These are phyloP conservation scores for Platalea minor DNA, from an alignment of 2,797 vertebrate species.

Conservation along the genomic window DNA sequence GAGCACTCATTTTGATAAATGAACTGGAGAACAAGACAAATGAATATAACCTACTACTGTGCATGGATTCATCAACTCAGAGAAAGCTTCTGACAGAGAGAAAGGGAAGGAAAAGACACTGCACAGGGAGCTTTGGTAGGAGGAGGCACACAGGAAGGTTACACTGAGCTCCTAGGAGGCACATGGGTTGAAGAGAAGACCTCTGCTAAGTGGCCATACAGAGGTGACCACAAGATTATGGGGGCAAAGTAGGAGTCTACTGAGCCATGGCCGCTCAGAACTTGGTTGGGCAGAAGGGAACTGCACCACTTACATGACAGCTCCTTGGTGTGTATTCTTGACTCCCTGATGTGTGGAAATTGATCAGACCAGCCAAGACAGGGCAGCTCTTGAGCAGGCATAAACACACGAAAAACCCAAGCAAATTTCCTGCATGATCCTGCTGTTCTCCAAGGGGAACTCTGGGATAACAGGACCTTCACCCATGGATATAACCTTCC, in stretches of 20 bases:
- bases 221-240: neutral
- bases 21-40: slow-evolving; percentile 67
- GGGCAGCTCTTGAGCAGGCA: neutral
- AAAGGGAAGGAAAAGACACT: neutral
- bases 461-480: neutral
- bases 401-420: neutral
- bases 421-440: neutral
- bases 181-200: neutral
- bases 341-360: neutral
- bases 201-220: neutral
- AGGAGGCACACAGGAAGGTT: neutral
- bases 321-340: neutral
- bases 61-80: slow-evolving; percentile 54
- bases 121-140: neutral
- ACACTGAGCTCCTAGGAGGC: neutral
- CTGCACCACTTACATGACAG: neutral
- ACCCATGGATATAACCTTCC: neutral
- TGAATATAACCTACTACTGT: slow-evolving; percentile 52
- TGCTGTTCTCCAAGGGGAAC: neutral
- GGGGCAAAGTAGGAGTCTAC: neutral
- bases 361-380: neutral
- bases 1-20: slow-evolving; percentile 63
- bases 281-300: neutral
- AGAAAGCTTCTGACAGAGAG: slow-evolving; percentile 35
- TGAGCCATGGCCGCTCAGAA: neutral